Base-by-base conservation (phyloP, 1,140 invertebrate genomes). In the Bombus sylvicola region DNA sequence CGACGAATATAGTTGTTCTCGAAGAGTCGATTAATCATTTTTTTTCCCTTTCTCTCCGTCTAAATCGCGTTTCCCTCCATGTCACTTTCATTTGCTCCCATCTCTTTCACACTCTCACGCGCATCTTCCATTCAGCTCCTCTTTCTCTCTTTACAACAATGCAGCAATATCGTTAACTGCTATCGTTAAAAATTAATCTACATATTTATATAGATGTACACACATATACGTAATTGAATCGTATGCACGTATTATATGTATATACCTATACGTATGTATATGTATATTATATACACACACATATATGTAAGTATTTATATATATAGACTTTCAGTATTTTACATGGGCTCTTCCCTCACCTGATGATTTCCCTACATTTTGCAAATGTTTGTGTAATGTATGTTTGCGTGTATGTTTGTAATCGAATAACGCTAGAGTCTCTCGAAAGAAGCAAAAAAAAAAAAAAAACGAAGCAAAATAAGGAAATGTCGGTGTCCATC, bases 241-340 rank as follows among this genome's bases (percentile, higher is more conserved):
- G 71, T 85, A 57, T 81, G 57, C 72, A 80, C 62, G 78, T 81
- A 87, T 77, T 76, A 71, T 73, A 15, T 68, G 72, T 74, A 73
- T 82, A 69, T 66, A 75, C 83, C 37, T 85, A 74, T 80, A 73
- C 39, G 77, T 73, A 73, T 85, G 64, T 69, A 75, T 53, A 53
- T 53, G 47, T 53, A 53, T 53, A 53, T 53, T 53, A 53, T 53
- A 62, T 85, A 69, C 78, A 77, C 47, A 68, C 34, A 86, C 79
- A 83, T 53, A 83, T 75, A 69, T 86, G 78, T 86, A 83, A 87
- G 62, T 87, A 81, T 86, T 34, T 74, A 81, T 88, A 89, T 90
- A 86, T 92, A 89, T 88, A 89, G 73, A 91, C 76, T 92, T 92
- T 90, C 88, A 86, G 57, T 92, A 92, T 92, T 91, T 90, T 92